Evolutionary conservation across 2,888 invertebrate species (phyloP), one percentile per base, ranked within the genome.

Genomic region (Eulithis prunata): DNA sequence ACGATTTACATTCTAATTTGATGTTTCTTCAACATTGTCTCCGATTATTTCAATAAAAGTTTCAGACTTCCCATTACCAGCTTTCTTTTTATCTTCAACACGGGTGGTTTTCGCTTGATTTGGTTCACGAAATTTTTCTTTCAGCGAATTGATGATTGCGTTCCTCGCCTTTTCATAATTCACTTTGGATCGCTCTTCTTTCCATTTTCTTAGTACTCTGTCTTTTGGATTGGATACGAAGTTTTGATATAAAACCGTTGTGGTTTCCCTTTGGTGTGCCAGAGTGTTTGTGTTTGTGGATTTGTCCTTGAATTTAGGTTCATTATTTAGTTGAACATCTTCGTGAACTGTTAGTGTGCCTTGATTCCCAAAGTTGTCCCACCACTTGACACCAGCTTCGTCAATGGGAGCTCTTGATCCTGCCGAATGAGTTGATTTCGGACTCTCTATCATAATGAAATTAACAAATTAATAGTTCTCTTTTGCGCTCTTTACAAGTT

Each of bases 21-120:
- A 89, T 87, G 86, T 87, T 83, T 84, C 89, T 87, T 89, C 86
- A 80, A 82, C 85, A 86, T 86, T 85, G 87, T 89, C 89, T 87
- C 85, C 85, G 77, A 82, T 85, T 82, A 84, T 85, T 80, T 82
- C 83, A 82, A 84, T 85, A 77, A 79, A 74, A 55, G 83, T 80
- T 72, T 82, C 79, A 78, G 80, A 78, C 79, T 76, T 78, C 71
- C 75, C 70, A 84, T 75, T 83, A 77, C 75, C 81, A 78, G 75
- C 83, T 82, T 80, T 90, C 82, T 78, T 79, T 59, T 68, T 71
- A 77, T 73, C 68, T 60, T 58, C 65, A 71, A 67, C 78, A 84
- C 77, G 75, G 74, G 72, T 67, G 68, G 78, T 73, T 81, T 85
- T 84, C 56, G 72, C 68, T 68, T 82, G 77, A 64, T 71, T 74